Evolutionary conservation across 2,797 vertebrate species (phyloP).

Genomic region (Urosaurus nigricauda): DNA sequence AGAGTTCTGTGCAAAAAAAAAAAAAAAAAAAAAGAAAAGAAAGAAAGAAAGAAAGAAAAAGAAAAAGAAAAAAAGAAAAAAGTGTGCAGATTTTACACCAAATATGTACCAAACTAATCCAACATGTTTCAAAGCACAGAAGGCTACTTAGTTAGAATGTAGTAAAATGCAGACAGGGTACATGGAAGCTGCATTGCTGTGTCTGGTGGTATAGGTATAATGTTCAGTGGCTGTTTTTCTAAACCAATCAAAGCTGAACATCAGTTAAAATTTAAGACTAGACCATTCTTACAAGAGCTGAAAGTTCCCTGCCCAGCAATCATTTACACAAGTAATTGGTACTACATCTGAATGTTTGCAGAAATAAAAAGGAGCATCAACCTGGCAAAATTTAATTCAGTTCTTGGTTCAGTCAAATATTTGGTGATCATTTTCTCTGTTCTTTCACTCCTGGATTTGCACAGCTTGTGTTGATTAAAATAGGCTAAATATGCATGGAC

Average conservation of each 20-base stretch:
- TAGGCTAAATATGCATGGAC: slow-evolving; percentile 47
- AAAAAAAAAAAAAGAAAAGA: rapidly evolving
- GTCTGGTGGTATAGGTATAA: background rate
- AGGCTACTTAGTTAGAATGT: background rate
- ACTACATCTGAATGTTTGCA: slow-evolving; percentile 23
- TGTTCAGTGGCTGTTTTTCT: background rate
- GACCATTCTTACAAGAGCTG: background rate
- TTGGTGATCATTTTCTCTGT: slow-evolving; percentile 54
- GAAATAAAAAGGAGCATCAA: slow-evolving; percentile 38
- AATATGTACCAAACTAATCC: no score
- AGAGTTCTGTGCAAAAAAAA: no score
- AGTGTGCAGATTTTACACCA: no score
- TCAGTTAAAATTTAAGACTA: slow-evolving; percentile 23
- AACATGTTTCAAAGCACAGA: background rate
- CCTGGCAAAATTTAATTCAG: slow-evolving; percentile 44
- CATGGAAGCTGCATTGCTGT: background rate
- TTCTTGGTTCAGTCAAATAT: slow-evolving; percentile 57
- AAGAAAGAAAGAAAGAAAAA: no score
- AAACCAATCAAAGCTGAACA: background rate
- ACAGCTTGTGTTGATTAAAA: slow-evolving; percentile 37
- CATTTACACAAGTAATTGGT: slow-evolving; percentile 26
- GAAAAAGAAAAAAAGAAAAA: no score
- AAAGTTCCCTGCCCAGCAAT: background rate
- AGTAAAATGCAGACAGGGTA: no score
- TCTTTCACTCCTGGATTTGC: slow-evolving; percentile 23